Evolutionary conservation across 2,113 vertebrate species (phyloP).

Genomic region (Peromyscus leucopus): DNA sequence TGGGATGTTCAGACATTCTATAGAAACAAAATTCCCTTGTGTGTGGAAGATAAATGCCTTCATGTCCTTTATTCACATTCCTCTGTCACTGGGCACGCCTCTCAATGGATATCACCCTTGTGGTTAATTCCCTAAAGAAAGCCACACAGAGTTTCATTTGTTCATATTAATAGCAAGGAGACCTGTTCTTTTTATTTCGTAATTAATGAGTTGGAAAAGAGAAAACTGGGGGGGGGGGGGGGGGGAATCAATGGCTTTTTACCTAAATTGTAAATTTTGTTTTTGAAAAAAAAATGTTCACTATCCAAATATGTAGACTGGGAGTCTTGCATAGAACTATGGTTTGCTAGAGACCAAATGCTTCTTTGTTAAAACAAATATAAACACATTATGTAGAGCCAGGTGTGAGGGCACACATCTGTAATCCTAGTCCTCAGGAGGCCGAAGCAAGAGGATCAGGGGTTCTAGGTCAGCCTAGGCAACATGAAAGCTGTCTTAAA

Average conservation of each 20-base stretch:
- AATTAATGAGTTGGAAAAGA: conserved; percentile 37
- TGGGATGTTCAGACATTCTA: conserved; percentile 1
- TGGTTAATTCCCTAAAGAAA: conserved; percentile 28
- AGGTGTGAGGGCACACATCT: neutral
- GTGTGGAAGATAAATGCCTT: conserved; percentile 7
- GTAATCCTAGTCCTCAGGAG: neutral
- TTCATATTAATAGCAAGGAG: conserved; percentile 35
- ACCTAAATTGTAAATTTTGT: conserved; percentile 35
- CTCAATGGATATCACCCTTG: neutral
- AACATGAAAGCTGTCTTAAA: neutral
- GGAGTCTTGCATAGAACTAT: conserved; percentile 39
- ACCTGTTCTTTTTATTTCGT: neutral
- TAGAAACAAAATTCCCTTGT: neutral
- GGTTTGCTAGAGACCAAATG: conserved; percentile 45
- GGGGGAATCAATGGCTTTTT: neutral
- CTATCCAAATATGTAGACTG: neutral
- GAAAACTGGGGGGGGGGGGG: neutral
- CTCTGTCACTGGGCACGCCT: neutral
- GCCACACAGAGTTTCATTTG: conserved; percentile 29
- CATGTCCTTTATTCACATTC: neutral
- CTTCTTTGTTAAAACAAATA: conserved; percentile 13
- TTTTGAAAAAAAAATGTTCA: conserved; percentile 56
- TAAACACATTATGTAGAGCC: neutral
- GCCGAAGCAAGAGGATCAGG: neutral
- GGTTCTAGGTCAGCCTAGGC: neutral